phyloP scores from a whole-genome alignment of 2,797 vertebrate species.

The Enteromius argenteus region DNA sequence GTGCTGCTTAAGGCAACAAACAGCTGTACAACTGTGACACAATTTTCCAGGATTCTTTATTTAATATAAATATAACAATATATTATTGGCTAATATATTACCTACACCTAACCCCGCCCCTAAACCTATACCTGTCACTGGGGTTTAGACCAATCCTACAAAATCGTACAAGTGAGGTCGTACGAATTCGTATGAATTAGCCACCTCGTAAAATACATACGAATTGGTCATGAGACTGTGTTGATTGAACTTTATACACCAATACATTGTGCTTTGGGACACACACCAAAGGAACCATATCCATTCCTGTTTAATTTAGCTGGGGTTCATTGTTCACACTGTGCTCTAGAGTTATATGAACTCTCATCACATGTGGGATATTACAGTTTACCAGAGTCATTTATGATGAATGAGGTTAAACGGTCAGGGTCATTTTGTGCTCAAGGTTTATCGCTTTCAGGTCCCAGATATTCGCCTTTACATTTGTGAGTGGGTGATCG shows the following conservation, averaged over 20 bases:
- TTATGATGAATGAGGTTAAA: constrained; percentile 36
- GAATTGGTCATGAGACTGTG: too few relatives aligned
- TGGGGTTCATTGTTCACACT: constrained; percentile 17
- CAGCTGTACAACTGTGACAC: background rate
- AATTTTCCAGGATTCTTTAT: background rate
- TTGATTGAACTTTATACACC: background rate
- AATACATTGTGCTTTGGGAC: background rate
- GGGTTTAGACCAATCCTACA: too few relatives aligned
- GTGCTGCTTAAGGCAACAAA: background rate
- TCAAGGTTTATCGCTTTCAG: background rate
- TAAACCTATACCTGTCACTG: too few relatives aligned
- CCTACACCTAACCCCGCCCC: too few relatives aligned
- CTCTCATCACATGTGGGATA: constrained; percentile 17
- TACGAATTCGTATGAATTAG: too few relatives aligned
- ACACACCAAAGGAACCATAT: background rate
- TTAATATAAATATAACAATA: background rate
- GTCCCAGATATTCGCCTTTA: constrained; percentile 15
- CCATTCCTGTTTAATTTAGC: background rate
- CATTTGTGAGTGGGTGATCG: constrained; percentile 11
- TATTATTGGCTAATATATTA: too few relatives aligned
- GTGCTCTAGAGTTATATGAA: constrained; percentile 18
- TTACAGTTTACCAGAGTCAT: constrained; percentile 27
- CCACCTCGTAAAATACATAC: too few relatives aligned
- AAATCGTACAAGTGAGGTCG: too few relatives aligned
- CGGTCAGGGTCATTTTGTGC: background rate